Evolutionary conservation across 2,888 invertebrate genomes (phyloP), one percentile per base, ranked within the genome.

Genomic region (Agonum fuliginosum): DNA sequence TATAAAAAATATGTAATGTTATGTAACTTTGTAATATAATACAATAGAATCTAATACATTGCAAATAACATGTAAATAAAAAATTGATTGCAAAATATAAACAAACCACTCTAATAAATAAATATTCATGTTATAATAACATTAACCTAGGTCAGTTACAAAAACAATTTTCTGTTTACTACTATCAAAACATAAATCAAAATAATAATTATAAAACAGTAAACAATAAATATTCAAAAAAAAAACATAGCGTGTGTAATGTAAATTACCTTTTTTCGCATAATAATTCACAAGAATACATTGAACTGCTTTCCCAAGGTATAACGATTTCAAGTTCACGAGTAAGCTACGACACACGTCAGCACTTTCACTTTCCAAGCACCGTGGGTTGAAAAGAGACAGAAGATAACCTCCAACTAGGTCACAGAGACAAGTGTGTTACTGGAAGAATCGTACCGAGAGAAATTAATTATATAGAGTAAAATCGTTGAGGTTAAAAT

Each of bases 281-380:
- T 3, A 8, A 6, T 8, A 62, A 62, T 62, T 54, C 24, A n/a
- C 10, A 8, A 6, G 2, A 62, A 62, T 62, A 62, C 58, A 62
- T 62, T 62, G 58, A 62, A 62, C 46, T 24, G 69, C 43, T 43
- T 46, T 43, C 69, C 46, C 69, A 69, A 69, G 69, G 69, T 69
- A 46, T 69, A 8, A 69, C 17, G 14, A 43, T 69, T 69, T 69
- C 69, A 69, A 69, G 69, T 69, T 69, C 69, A 69, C 43, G 43
- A 69, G 24, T 43, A 24, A 69, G 69, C 22, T 46, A 24, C 43
- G 69, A 69, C 43, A 46, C 46, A 69, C 69, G 17, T 69, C 3
- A 43, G 22, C 43, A 69, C 69, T 69, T 69, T 69, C 69, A 69
- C 69, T 69, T 69, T 46, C 69, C 22, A 10, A n/a, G 12, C 2